Base-by-base conservation (phyloP, 1,140 invertebrate genomes). In the Cheumatopsyche charites region DNA sequence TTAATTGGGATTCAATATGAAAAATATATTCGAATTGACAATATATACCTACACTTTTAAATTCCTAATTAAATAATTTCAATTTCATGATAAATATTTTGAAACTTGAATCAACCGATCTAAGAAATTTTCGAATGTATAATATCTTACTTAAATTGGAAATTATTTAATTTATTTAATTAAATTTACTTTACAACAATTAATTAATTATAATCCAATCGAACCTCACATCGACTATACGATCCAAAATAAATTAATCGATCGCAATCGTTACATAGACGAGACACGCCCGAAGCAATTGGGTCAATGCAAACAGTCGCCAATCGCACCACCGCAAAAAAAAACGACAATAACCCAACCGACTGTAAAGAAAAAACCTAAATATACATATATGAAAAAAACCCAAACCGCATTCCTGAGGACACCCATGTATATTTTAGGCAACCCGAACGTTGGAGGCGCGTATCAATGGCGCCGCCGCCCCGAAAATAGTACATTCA, bases 401-500 rank as follows among this genome's bases (percentile, higher is more conserved):
- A n/a, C n/a, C n/a, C 45, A 15, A 15, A 11, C n/a, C 6, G 49
- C 19, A n/a, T n/a, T n/a, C n/a, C n/a, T 52, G 17, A 4, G 17
- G 12, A 4, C 17, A 45, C 2, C 43, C 49, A 11, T 7, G 45
- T 15, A 49, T 49, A 15, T 49, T 4, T 49, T 11, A 19, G 49
- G 17, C 17, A 52, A 52, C 49, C 15, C 19, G 49, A 15, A 42
- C 12, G 12, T 42, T 42, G 5, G 5, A 42, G 1, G 15, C 6
- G 49, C 49, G 19, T 52, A 52, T 52, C 49, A 52, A 52, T 52
- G 49, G 55, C 55, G 23, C 17, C 55, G 29, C 29, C 3, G 29
- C 29, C 29, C 29, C 19, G 4, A n/a, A 25, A 66, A 43, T 66
- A 26, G 65, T 13, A n/a, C 2, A 43, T 17, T 67, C 12, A n/a